These are phyloP conservation scores for Meloidogyne exigua DNA, from an alignment of 1,140 invertebrate species.

Conservation along the genomic window DNA sequence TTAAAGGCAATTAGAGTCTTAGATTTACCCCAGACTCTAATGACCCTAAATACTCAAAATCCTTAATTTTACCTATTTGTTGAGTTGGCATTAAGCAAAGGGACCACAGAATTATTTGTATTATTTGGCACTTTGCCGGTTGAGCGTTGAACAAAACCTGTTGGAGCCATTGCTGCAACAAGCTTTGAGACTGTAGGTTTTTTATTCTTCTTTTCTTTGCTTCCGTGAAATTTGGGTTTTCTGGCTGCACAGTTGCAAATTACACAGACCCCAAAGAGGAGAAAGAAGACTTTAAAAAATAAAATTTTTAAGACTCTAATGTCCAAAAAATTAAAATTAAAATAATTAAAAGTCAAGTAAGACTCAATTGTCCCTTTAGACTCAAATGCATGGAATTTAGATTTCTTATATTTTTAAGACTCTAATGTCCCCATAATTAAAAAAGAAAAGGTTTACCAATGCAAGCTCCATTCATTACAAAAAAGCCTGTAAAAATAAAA, in stretches of 20 bases:
- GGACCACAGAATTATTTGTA: neutral
- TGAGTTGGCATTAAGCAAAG: neutral
- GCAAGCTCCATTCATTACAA: slow-evolving; percentile 54
- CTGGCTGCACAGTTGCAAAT: slow-evolving; percentile 25
- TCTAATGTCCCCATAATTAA: neutral
- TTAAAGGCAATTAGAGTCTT: neutral
- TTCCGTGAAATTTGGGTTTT: slow-evolving; percentile 30
- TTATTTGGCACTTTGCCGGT: slow-evolving; percentile 5
- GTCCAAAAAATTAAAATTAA: slow-evolving; percentile 14
- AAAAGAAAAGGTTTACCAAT: slow-evolving; percentile 31
- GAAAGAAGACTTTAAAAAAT: slow-evolving; percentile 26
- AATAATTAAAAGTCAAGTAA: no score
- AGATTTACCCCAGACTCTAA: no score
- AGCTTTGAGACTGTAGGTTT: slow-evolving; percentile 8
- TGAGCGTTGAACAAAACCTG: slow-evolving; percentile 9
- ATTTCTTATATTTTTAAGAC: neutral
- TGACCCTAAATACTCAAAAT: no score
- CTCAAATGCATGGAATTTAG: neutral
- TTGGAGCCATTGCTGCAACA: slow-evolving; percentile 11
- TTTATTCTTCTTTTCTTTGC: slow-evolving; percentile 19
- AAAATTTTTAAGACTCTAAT: neutral
- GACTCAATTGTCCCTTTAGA: neutral
- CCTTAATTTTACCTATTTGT: neutral
- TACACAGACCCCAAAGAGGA: slow-evolving; percentile 30
- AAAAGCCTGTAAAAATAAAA: slow-evolving; percentile 37